Evolutionary conservation across 2,888 invertebrate species (phyloP).

Genomic region (Paralinhomoeus sp.): DNA sequence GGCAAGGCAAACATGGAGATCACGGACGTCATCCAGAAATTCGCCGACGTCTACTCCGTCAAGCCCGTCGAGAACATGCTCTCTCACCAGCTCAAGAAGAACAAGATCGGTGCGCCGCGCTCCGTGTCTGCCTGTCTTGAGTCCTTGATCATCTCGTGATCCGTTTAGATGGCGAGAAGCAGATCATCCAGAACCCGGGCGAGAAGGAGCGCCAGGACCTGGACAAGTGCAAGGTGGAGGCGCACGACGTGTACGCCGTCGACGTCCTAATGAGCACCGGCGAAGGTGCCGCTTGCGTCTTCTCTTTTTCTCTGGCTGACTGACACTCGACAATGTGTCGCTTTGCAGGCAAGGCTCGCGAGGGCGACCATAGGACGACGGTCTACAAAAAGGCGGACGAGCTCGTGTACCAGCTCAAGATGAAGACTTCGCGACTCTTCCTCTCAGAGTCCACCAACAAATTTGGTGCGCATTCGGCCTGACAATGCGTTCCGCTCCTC

Average conservation of each 20-base stretch:
- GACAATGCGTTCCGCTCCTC: not conserved
- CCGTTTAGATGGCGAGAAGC: conserved; percentile 95
- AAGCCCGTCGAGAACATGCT: conserved; percentile 74
- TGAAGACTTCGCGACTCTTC: conserved; percentile 69
- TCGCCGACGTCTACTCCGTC: conserved; percentile 73
- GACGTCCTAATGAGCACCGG: conserved; percentile 91
- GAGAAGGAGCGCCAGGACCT: conserved; percentile 64
- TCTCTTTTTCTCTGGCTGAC: not conserved
- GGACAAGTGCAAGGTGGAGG: conserved; percentile 80
- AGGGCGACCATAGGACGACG: conserved; percentile 78
- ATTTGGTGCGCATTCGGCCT: too few relatives aligned
- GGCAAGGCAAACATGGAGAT: conserved; percentile 31
- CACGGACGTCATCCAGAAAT: conserved; percentile 46
- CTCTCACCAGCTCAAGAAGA: conserved; percentile 53
- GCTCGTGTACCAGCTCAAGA: conserved; percentile 66
- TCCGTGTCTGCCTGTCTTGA: not conserved
- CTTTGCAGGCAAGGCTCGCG: conserved; percentile 43
- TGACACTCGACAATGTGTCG: not conserved
- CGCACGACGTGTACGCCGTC: conserved; percentile 90
- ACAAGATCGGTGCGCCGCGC: conserved; percentile 26
- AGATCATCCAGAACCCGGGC: conserved; percentile 84
- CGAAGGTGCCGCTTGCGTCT: conserved; percentile 44
- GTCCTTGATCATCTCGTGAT: too few relatives aligned
- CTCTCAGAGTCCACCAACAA: conserved; percentile 29
- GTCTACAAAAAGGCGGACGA: conserved; percentile 96